phyloP scores from a whole-genome alignment of 2,888 invertebrate species.

The Hedychridium roseum region DNA sequence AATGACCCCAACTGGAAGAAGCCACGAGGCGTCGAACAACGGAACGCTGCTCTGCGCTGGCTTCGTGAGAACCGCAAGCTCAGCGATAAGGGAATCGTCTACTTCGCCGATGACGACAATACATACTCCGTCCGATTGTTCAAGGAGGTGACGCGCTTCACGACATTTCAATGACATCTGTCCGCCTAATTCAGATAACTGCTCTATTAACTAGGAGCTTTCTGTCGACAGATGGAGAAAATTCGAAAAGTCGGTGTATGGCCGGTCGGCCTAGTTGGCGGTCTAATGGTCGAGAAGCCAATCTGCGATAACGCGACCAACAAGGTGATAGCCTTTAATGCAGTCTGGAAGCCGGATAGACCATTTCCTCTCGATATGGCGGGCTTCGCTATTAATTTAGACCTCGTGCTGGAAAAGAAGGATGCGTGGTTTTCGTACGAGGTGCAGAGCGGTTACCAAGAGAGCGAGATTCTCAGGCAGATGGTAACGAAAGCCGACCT shows the following conservation, averaged over 20 bases:
- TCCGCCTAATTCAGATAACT: no score
- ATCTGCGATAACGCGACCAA: constrained; percentile 72
- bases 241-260: constrained; percentile 88
- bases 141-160: constrained; percentile 86
- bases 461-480: constrained; percentile 82
- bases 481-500: constrained; percentile 77
- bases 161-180: no score
- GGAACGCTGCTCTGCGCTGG: constrained; percentile 88
- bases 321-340: constrained; percentile 72
- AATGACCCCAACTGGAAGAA: constrained; percentile 78
- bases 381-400: constrained; percentile 88
- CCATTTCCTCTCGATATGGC: constrained; percentile 99
- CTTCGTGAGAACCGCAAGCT: constrained; percentile 72
- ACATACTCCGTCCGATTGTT: constrained; percentile 90
- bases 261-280: constrained; percentile 97
- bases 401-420: constrained; percentile 75
- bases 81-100: constrained; percentile 78
- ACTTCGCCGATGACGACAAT: constrained; percentile 98
- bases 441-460: constrained; percentile 89
- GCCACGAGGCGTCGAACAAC: constrained; percentile 89
- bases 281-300: constrained; percentile 91
- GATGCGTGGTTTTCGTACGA: constrained; percentile 83
- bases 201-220: no score
- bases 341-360: constrained; percentile 88
- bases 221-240: constrained; percentile 75